These are phyloP conservation scores for Odobenus rosmarus DNA, from an alignment of 2,113 vertebrate genomes.

Conservation along the genomic window DNA sequence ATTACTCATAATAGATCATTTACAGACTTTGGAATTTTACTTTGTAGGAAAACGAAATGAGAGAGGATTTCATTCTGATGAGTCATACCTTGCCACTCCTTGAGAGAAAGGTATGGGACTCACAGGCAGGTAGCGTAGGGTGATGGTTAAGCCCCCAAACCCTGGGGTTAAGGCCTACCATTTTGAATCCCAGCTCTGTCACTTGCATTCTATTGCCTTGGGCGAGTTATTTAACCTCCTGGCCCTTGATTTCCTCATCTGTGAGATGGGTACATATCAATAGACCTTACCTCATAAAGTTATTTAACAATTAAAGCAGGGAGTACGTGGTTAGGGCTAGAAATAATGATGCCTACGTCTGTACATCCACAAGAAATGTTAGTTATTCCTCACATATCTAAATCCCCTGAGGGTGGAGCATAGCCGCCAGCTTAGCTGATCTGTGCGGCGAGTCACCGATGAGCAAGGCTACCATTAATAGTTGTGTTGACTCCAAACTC, in stretches of 20 bases:
- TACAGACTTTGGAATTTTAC: background rate
- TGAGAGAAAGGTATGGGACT: background rate
- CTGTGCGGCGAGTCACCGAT: conserved; percentile 23
- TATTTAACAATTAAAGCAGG: background rate
- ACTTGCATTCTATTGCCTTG: background rate
- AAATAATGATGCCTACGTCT: background rate
- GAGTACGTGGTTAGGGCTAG: background rate
- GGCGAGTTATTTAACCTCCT: background rate
- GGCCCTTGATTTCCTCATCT: conserved; percentile 26
- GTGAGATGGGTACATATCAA: background rate
- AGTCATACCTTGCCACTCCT: background rate
- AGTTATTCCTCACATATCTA: background rate
- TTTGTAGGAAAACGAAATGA: conserved; percentile 1
- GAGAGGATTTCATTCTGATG: background rate
- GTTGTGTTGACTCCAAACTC: background rate
- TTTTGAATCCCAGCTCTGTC: background rate
- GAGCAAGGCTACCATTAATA: background rate
- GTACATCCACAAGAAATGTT: background rate
- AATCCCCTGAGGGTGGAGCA: background rate
- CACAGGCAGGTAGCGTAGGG: background rate
- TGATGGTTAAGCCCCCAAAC: background rate
- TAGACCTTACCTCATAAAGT: background rate
- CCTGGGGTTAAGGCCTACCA: background rate
- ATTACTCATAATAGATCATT: background rate
- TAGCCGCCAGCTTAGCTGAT: conserved; percentile 7